Evolutionary conservation across 2,797 vertebrate genomes (phyloP), one percentile per base, ranked within the genome.

Genomic region (Manis crassicaudata): DNA sequence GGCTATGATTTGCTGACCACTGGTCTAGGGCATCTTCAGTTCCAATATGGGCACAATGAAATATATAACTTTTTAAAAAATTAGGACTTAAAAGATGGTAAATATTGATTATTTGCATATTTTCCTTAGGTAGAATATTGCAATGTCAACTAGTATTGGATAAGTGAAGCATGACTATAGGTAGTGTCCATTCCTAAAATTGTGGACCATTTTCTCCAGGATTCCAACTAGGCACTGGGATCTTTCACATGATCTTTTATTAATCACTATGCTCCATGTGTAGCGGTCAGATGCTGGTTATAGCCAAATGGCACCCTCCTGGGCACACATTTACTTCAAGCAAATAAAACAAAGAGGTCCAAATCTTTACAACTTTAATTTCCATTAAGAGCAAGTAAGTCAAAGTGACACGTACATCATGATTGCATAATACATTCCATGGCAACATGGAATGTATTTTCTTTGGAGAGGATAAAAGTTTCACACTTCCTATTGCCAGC

Each of bases 371-470:
- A 96, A 85, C 32, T 90, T 93, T 62, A 75, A 40, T 43, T 97
- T 94, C 87, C 70, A 60, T 65, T 87, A 75, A 86, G 6, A 92
- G 75, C 23, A 95, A 97, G 65, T 83, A 90, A 92, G 29, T 76
- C 84, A 95, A 96, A 94, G n/a, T 60, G 50, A 27, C 40, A 84
- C n/a, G 52, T 50, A 76, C 0, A 84, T 70, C 92, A 25, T 60
- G 72, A 84, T 73, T 97, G 73, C 81, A 12, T 77, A 96, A 97
- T 82, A 88, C 83, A 93, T 94, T 95, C 89, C 92, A 88, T 40
- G 32, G 70, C 35, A 93, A 75, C 43, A 46, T 10, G 43, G 43
- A 46, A 46, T 46, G 46, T 46, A 46, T 56, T 25, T 92, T 76
- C 82, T 80, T 95, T 67, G 7, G 54, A 73, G 6, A 58, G 27